A percentile compares a stretch with the other conserved stretches of the same genome.
phyloP scores from a whole-genome alignment of 2,113 vertebrate genomes.

The Vulpes vulpes region DNA sequence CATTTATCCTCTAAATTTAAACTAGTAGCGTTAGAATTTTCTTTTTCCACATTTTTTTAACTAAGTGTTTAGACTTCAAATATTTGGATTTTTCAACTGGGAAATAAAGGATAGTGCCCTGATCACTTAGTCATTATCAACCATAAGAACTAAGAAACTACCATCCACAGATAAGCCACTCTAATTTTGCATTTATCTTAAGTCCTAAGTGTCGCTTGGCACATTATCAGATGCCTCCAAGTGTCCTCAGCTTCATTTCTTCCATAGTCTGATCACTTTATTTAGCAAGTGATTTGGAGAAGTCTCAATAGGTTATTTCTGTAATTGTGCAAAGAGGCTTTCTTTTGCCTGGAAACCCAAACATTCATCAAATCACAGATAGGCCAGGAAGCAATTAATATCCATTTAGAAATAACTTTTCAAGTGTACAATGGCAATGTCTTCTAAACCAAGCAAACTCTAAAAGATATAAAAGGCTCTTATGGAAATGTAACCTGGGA shows the following conservation, averaged over 20 bases:
- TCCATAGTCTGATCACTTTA: background rate
- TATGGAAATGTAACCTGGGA: background rate
- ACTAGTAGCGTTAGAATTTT: background rate
- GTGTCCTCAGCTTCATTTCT: background rate
- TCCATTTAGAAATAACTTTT: constrained; percentile 3
- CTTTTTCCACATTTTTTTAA: constrained; percentile 23
- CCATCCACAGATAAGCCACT: background rate
- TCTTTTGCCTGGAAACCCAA: constrained; percentile 36
- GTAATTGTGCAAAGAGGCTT: background rate
- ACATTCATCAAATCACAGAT: background rate
- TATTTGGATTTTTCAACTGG: background rate
- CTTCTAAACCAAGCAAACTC: background rate
- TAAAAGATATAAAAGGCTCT: background rate
- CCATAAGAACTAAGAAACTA: background rate
- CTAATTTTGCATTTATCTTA: background rate
- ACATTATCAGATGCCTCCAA: background rate
- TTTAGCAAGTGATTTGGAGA: background rate
- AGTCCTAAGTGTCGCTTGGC: background rate
- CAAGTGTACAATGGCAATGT: background rate
- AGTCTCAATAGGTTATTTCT: background rate
- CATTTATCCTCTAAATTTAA: background rate
- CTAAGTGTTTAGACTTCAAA: background rate
- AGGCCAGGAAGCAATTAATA: constrained; percentile 44
- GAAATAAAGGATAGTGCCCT: background rate
- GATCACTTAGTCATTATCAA: background rate